A percentile compares a stretch with the other conserved stretches of the same genome.
These are phyloP conservation scores for Epinephelus malabaricus DNA, from an alignment of 2,797 vertebrate species.

Conservation along the genomic window DNA sequence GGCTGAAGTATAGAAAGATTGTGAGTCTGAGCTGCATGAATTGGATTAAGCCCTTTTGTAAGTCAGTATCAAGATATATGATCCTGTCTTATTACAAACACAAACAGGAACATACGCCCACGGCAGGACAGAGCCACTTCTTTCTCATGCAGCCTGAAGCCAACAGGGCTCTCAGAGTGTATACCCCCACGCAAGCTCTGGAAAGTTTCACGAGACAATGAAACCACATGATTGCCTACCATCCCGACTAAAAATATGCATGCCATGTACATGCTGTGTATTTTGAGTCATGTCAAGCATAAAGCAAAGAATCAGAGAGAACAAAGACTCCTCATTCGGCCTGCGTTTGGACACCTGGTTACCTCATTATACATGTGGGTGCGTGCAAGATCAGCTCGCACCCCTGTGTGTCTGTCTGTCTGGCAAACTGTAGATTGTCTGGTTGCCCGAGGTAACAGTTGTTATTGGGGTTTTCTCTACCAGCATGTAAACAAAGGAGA, in stretches of 20 bases:
- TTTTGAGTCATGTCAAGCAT: constrained; percentile 35
- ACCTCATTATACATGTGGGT: constrained; percentile 19
- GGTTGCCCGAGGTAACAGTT: constrained; percentile 81
- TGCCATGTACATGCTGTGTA: background rate
- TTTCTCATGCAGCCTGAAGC: constrained; percentile 34
- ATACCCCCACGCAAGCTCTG: constrained; percentile 16
- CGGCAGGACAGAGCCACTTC: constrained; percentile 15
- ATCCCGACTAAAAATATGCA: constrained; percentile 37
- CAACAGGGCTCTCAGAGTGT: constrained; percentile 12
- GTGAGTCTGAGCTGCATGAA: constrained; percentile 55
- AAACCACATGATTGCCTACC: constrained; percentile 49
- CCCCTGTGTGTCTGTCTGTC: constrained; percentile 46
- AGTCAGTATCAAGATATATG: constrained; percentile 69
- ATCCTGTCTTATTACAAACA: constrained; percentile 51
- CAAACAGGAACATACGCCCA: constrained; percentile 30
- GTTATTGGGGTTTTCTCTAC: constrained; percentile 79
- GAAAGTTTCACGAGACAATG: constrained; percentile 58
- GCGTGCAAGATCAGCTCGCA: constrained; percentile 14
- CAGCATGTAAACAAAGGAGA: constrained; percentile 85
- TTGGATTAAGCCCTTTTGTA: constrained; percentile 71
- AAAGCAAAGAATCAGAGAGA: constrained; percentile 25
- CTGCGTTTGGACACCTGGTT: constrained; percentile 50
- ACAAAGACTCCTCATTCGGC: constrained; percentile 54
- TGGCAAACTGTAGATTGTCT: constrained; percentile 64
- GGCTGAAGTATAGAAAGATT: constrained; percentile 59